Conservation (phyloP, 2,113 vertebrate genomes). For the Hippocampus mohnikei region DNA sequence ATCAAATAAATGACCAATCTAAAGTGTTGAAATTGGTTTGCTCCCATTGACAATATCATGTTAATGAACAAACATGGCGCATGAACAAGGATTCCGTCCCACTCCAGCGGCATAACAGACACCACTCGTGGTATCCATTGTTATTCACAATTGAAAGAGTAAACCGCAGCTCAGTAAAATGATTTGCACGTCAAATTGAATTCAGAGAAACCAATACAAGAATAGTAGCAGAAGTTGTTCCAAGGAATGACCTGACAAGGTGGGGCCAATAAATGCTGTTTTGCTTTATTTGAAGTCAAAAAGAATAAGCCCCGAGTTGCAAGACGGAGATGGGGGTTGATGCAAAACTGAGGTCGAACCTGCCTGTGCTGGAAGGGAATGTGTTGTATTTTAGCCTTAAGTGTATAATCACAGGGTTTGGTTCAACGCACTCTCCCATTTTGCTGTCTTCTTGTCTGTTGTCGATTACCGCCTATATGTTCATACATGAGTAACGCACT, state of each 20-base stretch:
- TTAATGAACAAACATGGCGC: no score
- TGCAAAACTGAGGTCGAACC: constrained; percentile 38
- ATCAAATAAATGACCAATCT: no score
- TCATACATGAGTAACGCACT: background rate
- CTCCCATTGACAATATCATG: no score
- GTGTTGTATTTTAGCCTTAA: constrained; percentile 67
- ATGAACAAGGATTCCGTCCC: no score
- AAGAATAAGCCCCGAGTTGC: background rate
- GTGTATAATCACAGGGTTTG: constrained; percentile 71
- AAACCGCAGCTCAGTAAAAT: background rate
- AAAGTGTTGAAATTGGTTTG: no score
- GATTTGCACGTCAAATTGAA: background rate
- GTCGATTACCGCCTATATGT: constrained; percentile 52
- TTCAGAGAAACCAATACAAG: background rate
- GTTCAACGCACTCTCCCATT: constrained; percentile 56
- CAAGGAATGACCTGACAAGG: background rate
- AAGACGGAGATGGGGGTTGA: constrained; percentile 19
- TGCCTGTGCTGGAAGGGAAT: constrained; percentile 65
- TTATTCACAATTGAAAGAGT: background rate
- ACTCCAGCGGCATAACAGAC: background rate
- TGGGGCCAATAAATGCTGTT: constrained; percentile 1
- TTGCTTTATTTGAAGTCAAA: constrained; percentile 17
- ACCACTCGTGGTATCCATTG: background rate
- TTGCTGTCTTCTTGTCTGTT: constrained; percentile 64
- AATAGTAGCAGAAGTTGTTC: background rate